Evolutionary conservation across 2,113 vertebrate genomes (phyloP).

Genomic region (Platysternon megacephalum): DNA sequence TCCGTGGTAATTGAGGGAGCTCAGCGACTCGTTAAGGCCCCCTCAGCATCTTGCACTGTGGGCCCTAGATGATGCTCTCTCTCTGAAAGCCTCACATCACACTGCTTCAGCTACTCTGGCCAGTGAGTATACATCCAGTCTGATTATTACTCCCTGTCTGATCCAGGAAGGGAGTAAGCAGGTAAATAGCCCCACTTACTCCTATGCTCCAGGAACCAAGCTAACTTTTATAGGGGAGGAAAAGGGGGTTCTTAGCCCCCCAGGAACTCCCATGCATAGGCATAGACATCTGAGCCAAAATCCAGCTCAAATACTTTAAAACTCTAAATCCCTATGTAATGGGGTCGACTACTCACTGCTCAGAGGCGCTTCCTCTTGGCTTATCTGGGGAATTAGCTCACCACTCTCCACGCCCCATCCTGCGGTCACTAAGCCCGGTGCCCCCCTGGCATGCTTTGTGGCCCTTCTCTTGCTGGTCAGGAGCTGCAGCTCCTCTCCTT

Average conservation of each 20-base stretch:
- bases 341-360: not conserved
- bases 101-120: not conserved
- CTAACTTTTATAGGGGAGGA: not conserved
- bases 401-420: not conserved
- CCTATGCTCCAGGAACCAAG: not conserved
- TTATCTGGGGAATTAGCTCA: not conserved
- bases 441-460: not conserved
- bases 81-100: not conserved
- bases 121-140: not conserved
- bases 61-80: not conserved
- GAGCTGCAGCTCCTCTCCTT: not conserved
- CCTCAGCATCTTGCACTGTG: not conserved
- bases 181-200: not conserved
- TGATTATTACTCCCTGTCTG: not conserved
- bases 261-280: not conserved
- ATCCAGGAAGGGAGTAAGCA: not conserved
- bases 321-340: not conserved
- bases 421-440: rapidly evolving
- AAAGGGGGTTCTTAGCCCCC: not conserved
- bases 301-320: not conserved
- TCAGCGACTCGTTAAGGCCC: not conserved
- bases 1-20: not conserved
- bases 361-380: not conserved
- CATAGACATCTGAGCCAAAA: not conserved
- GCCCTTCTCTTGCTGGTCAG: not conserved